phyloP scores from a whole-genome alignment of 2,888 invertebrate species.

The Parasteatoda lunata region DNA sequence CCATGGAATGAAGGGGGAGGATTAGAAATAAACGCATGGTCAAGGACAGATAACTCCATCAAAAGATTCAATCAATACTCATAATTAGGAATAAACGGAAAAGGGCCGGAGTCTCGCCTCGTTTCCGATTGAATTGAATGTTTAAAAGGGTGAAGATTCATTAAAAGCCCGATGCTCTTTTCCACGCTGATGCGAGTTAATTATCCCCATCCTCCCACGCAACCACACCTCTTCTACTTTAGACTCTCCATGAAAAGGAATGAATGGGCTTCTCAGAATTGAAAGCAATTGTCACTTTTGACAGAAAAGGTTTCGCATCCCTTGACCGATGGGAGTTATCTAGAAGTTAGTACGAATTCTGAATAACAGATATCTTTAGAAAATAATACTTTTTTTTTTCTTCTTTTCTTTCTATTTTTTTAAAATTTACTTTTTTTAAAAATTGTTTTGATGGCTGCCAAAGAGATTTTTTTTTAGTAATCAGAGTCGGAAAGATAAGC shows the following conservation, averaged over 20 bases:
- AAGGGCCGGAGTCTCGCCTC: not conserved
- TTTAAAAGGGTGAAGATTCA: slow-evolving; percentile 1
- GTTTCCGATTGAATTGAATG: slow-evolving; percentile 2
- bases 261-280: not conserved
- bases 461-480: no score
- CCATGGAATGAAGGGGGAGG: not conserved
- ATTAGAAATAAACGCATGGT: not conserved
- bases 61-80: slow-evolving; percentile 2
- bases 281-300: not conserved
- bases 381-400: no score
- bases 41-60: not conserved
- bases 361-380: no score
- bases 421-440: no score
- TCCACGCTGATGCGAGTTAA: slow-evolving; percentile 5
- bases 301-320: no score
- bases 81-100: slow-evolving; percentile 5
- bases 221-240: not conserved
- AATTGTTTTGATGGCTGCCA: no score
- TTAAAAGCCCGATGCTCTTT: not conserved
- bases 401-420: no score
- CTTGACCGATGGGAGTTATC: no score
- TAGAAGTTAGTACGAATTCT: no score
- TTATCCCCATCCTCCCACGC: not conserved
- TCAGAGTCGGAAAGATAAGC: no score
- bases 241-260: not conserved